phyloP scores from a whole-genome alignment of 2,888 invertebrate genomes.

The Ormyrus labotus region DNA sequence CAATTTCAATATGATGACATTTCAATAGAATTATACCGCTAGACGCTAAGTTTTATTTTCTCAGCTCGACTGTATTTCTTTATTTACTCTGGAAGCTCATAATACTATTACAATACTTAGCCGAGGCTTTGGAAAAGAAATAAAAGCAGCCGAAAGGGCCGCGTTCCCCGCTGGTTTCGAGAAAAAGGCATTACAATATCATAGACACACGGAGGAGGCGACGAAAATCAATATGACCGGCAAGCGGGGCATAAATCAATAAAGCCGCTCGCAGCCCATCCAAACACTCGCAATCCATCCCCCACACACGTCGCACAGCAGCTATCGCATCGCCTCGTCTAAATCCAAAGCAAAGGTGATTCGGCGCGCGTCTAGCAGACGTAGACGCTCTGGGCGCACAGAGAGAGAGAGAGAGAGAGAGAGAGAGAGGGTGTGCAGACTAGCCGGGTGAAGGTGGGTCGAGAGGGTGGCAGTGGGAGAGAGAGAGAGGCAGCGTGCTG shows the following conservation, averaged over 20 bases:
- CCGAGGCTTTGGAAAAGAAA: slow-evolving; percentile 2
- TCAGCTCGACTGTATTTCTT: too few species aligned
- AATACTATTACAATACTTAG: too few species aligned
- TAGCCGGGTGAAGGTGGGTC: slow-evolving; percentile 13
- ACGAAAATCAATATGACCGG: slow-evolving; percentile 53
- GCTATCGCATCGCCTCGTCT: slow-evolving; percentile 18
- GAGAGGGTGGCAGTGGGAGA: slow-evolving; percentile 66
- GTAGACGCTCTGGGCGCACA: slow-evolving; percentile 1
- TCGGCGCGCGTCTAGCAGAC: slow-evolving; percentile 39
- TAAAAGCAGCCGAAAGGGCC: slow-evolving; percentile 11
- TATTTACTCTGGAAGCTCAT: too few species aligned
- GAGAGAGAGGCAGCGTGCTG: slow-evolving; percentile 71
- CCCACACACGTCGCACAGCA: neutral
- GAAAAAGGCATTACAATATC: slow-evolving; percentile 18
- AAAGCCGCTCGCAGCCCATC: slow-evolving; percentile 16
- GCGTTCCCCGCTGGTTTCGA: neutral
- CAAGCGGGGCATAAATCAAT: slow-evolving; percentile 49
- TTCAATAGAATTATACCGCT: too few species aligned
- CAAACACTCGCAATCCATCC: neutral
- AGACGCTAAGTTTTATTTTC: too few species aligned
- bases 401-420: slow-evolving; percentile 43
- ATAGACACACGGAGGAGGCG: slow-evolving; percentile 37
- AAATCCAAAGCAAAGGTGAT: slow-evolving; percentile 54
- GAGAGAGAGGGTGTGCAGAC: slow-evolving; percentile 42
- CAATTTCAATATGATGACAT: too few species aligned